phyloP scores from a whole-genome alignment of 23 tunicate species.

The Trididemnum nubilum region DNA sequence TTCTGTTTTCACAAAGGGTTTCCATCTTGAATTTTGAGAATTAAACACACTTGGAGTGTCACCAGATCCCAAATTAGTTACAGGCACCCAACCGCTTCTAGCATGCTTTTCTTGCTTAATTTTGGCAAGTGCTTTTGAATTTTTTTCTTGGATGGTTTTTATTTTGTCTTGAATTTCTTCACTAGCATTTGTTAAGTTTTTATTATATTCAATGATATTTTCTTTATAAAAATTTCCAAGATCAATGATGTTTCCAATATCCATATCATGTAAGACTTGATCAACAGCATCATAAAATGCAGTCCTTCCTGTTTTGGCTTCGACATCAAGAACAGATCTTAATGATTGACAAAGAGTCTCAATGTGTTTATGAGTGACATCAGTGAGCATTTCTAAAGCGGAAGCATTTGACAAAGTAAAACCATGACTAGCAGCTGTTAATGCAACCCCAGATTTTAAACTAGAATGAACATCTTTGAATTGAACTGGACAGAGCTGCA shows the following conservation, averaged over 20 bases:
- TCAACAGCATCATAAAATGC: constrained; percentile 35
- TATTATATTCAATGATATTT: constrained; percentile 3
- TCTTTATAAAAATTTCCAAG: constrained; percentile 3
- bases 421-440: background rate
- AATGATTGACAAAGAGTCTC: constrained; percentile 7
- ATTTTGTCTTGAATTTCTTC: background rate
- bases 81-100: constrained; percentile 1
- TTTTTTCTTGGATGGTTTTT: background rate
- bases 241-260: constrained; percentile 1
- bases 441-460: constrained; percentile 3
- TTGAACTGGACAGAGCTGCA: background rate
- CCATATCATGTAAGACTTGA: constrained; percentile 33
- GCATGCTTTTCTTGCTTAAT: constrained; percentile 5
- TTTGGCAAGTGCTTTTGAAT: background rate
- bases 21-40: background rate
- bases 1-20: constrained; percentile 15
- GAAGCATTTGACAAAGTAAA: background rate
- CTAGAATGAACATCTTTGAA: background rate
- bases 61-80: background rate
- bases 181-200: background rate
- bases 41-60: background rate
- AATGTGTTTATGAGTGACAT: constrained; percentile 12
- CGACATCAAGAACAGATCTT: constrained; percentile 1
- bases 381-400: background rate
- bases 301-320: constrained; percentile 36